These are phyloP conservation scores for Isichthys henryi DNA, from an alignment of 2,113 vertebrate genomes.

Conservation along the genomic window DNA sequence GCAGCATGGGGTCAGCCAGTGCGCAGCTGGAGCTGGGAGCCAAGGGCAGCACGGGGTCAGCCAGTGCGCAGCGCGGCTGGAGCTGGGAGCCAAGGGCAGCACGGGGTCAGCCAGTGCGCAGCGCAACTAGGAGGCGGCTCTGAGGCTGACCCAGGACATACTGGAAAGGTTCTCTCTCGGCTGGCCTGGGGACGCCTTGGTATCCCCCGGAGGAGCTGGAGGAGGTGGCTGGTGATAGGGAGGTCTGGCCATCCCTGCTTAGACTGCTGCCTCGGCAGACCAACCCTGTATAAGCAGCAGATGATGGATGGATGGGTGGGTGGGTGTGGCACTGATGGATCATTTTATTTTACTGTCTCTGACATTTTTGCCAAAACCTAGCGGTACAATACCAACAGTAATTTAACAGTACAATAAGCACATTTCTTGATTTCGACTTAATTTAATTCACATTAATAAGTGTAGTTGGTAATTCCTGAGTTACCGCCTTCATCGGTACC, in stretches of 20 bases:
- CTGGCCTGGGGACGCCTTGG: no score
- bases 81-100: background rate
- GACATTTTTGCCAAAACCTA: background rate
- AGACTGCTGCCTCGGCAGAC: no score
- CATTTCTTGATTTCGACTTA: background rate
- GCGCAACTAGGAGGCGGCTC: no score
- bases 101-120: background rate
- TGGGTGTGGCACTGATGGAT: background rate
- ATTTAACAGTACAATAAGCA: background rate
- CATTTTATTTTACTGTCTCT: background rate
- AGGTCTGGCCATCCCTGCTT: background rate
- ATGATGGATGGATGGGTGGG: background rate
- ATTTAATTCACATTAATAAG: background rate
- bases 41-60: no score
- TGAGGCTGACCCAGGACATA: no score
- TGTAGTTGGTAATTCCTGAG: background rate
- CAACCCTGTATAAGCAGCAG: background rate
- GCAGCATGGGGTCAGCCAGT: background rate
- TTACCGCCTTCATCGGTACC: background rate
- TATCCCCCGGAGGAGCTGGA: no score
- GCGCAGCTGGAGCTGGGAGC: no score
- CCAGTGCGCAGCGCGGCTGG: no score
- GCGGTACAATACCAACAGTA: background rate
- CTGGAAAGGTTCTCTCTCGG: no score
- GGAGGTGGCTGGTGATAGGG: no score